These are phyloP conservation scores for Clepsis dumicolana DNA, from an alignment of 2,888 invertebrate species.

Conservation along the genomic window DNA sequence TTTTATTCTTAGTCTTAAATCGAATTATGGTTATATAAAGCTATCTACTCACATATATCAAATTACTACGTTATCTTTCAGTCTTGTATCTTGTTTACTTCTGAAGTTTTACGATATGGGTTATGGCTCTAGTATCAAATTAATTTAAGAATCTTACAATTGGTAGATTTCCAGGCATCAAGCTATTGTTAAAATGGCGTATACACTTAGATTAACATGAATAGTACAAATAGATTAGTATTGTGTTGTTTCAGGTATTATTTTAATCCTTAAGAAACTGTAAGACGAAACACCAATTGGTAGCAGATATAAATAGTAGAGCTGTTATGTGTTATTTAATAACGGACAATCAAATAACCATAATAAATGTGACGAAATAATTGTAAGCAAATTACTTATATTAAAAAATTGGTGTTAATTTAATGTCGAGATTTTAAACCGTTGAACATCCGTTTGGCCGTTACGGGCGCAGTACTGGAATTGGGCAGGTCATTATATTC, in stretches of 20 bases:
- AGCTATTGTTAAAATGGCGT: conserved; percentile 7
- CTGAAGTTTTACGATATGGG: not conserved
- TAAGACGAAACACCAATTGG: conserved; percentile 41
- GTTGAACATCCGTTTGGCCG: not conserved
- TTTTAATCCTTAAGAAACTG: conserved; percentile 31
- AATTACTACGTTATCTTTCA: not conserved
- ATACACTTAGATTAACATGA: conserved; percentile 21
- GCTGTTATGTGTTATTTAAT: conserved; percentile 24
- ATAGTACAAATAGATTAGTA: conserved; percentile 23
- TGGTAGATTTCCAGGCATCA: not conserved
- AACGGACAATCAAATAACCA: conserved; percentile 28
- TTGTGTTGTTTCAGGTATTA: conserved; percentile 3
- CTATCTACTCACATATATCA: not conserved
- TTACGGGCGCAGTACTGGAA: not conserved
- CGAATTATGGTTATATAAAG: not conserved
- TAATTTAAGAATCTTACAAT: not conserved
- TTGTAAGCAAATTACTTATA: conserved; percentile 5
- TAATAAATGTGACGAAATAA: conserved; percentile 9
- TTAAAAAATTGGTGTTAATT: conserved; percentile 5
- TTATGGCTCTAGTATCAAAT: not conserved
- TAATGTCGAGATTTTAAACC: conserved; percentile 4
- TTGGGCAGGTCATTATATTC: conserved; percentile 35
- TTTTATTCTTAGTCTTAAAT: not conserved
- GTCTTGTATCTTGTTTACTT: not conserved
- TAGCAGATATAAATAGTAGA: conserved; percentile 33